phyloP scores from a whole-genome alignment of 1,140 invertebrate species.

The Anastrepha ludens region DNA sequence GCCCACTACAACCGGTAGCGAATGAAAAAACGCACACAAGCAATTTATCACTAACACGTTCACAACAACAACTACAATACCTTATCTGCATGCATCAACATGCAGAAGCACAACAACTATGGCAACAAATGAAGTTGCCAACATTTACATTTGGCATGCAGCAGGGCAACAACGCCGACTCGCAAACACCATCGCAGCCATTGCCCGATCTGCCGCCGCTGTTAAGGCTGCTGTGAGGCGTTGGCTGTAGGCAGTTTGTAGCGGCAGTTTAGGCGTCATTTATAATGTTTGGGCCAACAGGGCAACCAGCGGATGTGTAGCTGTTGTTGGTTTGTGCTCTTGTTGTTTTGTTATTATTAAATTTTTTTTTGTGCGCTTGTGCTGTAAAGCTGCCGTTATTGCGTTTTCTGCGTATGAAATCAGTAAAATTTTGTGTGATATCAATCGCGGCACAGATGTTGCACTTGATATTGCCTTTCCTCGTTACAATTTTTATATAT shows the following conservation, averaged over 20 bases:
- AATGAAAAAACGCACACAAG: neutral
- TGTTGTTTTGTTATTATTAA: neutral
- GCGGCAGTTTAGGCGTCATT: slow-evolving; percentile 13
- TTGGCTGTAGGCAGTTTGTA: neutral
- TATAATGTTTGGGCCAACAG: neutral
- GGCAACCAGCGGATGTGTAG: neutral
- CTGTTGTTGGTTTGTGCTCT: neutral
- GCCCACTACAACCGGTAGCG: neutral
- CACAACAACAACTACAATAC: neutral
- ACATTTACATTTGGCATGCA: neutral
- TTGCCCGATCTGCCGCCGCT: neutral
- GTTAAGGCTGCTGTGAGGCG: neutral
- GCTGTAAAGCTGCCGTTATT: neutral
- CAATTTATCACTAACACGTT: slow-evolving; percentile 11
- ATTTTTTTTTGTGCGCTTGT: neutral
- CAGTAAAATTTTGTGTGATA: neutral
- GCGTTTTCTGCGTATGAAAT: slow-evolving; percentile 15
- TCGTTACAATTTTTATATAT: neutral
- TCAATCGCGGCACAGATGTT: neutral
- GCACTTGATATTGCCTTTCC: neutral
- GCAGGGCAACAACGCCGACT: neutral
- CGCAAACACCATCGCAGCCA: neutral
- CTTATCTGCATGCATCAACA: neutral
- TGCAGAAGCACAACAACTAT: slow-evolving; percentile 19
- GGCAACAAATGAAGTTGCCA: neutral